Evolutionary conservation across 2,888 invertebrate species (phyloP).

Genomic region (Cacoxenus indagator): DNA sequence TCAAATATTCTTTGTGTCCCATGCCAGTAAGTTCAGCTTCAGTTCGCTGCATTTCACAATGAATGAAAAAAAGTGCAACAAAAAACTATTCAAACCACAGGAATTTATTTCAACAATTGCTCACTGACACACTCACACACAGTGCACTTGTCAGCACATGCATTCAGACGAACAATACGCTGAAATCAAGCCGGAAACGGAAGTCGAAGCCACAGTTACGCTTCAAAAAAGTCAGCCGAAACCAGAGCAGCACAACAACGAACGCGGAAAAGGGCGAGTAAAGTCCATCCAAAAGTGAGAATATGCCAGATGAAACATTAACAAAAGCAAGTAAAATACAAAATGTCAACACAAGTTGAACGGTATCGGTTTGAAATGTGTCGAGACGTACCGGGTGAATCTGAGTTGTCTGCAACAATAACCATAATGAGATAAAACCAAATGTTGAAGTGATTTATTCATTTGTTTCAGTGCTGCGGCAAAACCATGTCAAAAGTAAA

Average conservation of each 20-base stretch:
- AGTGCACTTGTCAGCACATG: background rate
- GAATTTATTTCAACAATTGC: background rate
- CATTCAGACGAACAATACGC: background rate
- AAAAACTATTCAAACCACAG: background rate
- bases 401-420: background rate
- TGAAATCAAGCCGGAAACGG: conserved; percentile 19
- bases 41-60: background rate
- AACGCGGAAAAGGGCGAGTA: background rate
- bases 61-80: background rate
- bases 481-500: background rate
- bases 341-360: background rate
- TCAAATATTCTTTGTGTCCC: background rate
- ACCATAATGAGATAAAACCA: conserved; percentile 14
- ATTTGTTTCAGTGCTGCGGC: background rate
- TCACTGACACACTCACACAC: background rate
- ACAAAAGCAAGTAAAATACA: background rate
- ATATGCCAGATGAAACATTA: background rate
- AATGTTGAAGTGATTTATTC: conserved; percentile 15
- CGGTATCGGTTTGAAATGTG: background rate
- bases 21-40: background rate
- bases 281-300: background rate
- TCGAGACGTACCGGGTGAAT: background rate
- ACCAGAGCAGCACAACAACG: background rate
- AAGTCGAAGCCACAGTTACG: conserved; percentile 11
- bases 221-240: conserved; percentile 8